Evolutionary conservation across 2,797 vertebrate species (phyloP), one percentile per base, ranked within the genome.

Genomic region (Apogon hyalosoma): DNA sequence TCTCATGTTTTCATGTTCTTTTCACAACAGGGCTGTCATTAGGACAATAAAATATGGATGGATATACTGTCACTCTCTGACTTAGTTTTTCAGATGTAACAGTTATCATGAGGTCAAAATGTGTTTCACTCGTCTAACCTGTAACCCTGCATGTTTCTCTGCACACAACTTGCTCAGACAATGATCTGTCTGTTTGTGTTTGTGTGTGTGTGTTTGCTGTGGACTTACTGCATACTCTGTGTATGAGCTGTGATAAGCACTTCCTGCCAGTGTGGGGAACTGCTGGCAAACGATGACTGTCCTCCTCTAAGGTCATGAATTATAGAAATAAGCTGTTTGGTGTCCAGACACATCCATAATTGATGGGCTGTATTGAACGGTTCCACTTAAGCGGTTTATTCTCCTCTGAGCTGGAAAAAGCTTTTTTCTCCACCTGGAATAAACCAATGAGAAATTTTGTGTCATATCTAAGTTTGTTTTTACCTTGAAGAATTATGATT

Each of bases 61-160:
- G 47, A 48, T 58, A 18, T 53, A 57, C 14, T 47, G n/a, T 49
- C 21, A 12, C 14, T 62, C 56, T 72, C 33, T 4, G 7, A 46
- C 2, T 36, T 13, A 43, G 19, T 65, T 68, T 52, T 50, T 38
- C 47, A 21, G 19, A 46, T 58, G 42, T 83, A 28, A 28, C 14
- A 38, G 1, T 62, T 64, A 31, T 39, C 50, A 43, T 33, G 7
- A 63, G 48, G 48, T 67, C 57, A 11, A 41, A 54, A 63, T 84
- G 39, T 73, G 72, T 79, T 79, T 70, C 53, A 75, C 63, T 50
- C 1, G 75, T 87, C 75, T 66, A 79, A 90, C 79, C 73, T 86
- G 82, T 88, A 86, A 77, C 65, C 36, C 86, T 88, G 90, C 91
- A 92, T 92, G 90, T 82, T 83, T 88, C 57, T 81, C 69, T 63